Evolutionary conservation across 2,888 invertebrate genomes (phyloP).

Genomic region (Trichogramma dendrolimi): DNA sequence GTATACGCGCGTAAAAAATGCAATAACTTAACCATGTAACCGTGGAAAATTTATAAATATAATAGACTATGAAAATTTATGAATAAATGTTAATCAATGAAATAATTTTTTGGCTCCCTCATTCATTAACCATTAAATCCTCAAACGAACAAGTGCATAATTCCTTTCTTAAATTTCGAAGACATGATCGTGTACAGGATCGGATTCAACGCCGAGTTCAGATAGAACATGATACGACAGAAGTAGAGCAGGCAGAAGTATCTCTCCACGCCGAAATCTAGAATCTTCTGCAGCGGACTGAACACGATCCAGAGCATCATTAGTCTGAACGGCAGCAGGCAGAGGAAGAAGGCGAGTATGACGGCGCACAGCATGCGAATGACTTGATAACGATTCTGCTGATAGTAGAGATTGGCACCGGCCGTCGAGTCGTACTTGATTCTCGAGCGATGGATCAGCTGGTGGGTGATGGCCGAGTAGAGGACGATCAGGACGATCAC

Average conservation of each 20-base stretch:
- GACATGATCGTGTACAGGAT: conserved; percentile 89
- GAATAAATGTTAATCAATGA: no score
- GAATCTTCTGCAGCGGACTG: conserved; percentile 64
- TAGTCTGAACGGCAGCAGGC: conserved; percentile 83
- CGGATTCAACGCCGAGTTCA: conserved; percentile 88
- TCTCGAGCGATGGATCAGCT: conserved; percentile 76
- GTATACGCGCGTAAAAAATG: no score
- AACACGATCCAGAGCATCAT: conserved; percentile 83
- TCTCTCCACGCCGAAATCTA: conserved; percentile 69
- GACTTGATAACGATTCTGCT: conserved; percentile 72
- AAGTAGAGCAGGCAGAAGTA: conserved; percentile 82
- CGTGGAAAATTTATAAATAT: no score
- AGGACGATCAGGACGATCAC: conserved; percentile 74
- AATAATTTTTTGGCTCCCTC: no score
- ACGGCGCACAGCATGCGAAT: conserved; percentile 87
- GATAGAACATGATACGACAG: conserved; percentile 81
- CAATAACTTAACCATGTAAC: no score
- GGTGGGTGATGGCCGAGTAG: conserved; percentile 81
- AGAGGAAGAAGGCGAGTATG: conserved; percentile 85
- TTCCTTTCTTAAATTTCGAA: conserved; percentile 82
- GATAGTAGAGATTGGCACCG: conserved; percentile 55
- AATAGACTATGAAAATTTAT: no score
- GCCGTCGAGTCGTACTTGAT: conserved; percentile 60
- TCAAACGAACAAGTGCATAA: conserved; percentile 41
- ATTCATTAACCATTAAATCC: no score